phyloP scores from a whole-genome alignment of 2,113 vertebrate genomes.

The Podarcis raffonei region DNA sequence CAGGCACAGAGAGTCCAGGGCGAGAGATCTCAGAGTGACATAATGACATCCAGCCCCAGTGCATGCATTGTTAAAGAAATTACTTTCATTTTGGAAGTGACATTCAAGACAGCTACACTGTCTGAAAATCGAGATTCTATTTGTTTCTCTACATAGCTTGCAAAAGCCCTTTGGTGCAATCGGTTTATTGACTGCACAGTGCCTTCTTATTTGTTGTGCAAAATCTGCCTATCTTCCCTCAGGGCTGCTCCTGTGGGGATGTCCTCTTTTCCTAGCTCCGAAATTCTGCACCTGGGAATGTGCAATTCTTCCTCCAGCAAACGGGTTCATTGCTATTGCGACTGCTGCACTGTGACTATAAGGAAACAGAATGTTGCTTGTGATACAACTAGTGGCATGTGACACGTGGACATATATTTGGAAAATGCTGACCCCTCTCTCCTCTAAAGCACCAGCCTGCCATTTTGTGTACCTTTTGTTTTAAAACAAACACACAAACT shows the following conservation, averaged over 20 bases:
- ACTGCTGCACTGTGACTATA: neutral
- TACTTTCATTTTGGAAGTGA: neutral
- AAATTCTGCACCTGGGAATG: neutral
- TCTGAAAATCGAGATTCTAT: slow-evolving; percentile 8
- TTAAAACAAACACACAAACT: neutral
- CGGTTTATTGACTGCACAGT: neutral
- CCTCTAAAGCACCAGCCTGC: neutral
- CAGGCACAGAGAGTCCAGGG: neutral
- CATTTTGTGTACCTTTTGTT: neutral
- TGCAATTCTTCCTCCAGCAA: neutral
- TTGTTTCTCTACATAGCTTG: fast-evolving
- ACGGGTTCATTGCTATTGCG: neutral
- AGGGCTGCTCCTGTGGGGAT: neutral
- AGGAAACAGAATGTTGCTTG: neutral
- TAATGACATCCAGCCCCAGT: neutral
- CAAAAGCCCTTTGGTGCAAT: neutral
- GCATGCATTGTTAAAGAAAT: neutral
- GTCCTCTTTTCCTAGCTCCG: neutral
- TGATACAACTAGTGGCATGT: neutral
- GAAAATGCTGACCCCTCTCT: neutral
- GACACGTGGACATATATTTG: neutral
- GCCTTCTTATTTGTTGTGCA: neutral
- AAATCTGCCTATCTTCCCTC: neutral
- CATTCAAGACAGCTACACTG: neutral
- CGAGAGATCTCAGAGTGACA: slow-evolving; percentile 5